Evolutionary conservation across 2,888 invertebrate genomes (phyloP).

Genomic region (Euzophera pinguis): DNA sequence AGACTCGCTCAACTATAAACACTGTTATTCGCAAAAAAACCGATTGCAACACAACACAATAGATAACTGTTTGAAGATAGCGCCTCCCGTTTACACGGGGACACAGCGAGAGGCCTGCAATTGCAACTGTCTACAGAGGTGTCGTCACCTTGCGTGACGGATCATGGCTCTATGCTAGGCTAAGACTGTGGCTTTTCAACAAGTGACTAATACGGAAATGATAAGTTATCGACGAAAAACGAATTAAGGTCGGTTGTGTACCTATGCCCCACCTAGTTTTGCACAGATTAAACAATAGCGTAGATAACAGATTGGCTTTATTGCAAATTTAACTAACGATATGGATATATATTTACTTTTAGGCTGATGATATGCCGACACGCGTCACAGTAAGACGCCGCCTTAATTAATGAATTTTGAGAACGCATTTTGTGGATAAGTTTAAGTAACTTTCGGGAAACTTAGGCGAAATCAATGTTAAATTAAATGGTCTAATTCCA

Average conservation of each 20-base stretch:
- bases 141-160: not conserved
- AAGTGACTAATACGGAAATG: slow-evolving; percentile 26
- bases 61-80: slow-evolving; percentile 40
- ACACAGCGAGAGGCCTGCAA: not conserved
- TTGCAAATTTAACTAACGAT: not conserved
- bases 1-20: slow-evolving; percentile 32
- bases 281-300: not conserved
- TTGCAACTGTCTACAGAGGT: not conserved
- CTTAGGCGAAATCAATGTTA: too few relatives aligned
- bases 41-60: slow-evolving; percentile 31
- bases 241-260: slow-evolving; percentile 9
- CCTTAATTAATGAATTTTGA: not conserved
- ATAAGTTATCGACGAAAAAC: slow-evolving; percentile 14
- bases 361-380: too few relatives aligned
- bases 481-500: too few relatives aligned
- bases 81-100: slow-evolving; percentile 25
- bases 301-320: slow-evolving; percentile 16
- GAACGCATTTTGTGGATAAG: not conserved
- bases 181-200: slow-evolving; percentile 34
- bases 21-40: slow-evolving; percentile 32
- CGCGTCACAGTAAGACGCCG: too few relatives aligned
- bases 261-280: not conserved
- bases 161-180: slow-evolving; percentile 6
- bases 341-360: not conserved
- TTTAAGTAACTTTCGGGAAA: too few relatives aligned